Evolutionary conservation across 2,113 vertebrate species (phyloP).

Genomic region (Gadus macrocephalus): DNA sequence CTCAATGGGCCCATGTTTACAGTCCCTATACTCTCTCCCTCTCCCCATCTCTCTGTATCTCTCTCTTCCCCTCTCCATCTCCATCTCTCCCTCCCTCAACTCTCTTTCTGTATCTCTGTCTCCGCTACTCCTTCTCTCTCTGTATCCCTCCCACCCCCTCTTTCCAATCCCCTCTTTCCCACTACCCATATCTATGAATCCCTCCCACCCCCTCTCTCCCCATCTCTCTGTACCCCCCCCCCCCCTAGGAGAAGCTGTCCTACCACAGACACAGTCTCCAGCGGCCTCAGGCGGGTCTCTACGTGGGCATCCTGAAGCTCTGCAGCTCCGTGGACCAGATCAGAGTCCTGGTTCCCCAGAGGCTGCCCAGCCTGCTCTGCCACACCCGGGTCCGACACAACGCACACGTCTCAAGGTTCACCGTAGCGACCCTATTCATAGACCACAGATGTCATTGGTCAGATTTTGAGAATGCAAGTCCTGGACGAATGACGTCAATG

Average conservation of each 20-base stretch:
- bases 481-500: too few species aligned
- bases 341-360: slow-evolving; percentile 69
- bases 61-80: too few species aligned
- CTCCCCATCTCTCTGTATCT: too few species aligned
- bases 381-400: slow-evolving; percentile 69
- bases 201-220: neutral
- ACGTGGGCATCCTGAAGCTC: slow-evolving; percentile 74
- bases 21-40: too few species aligned
- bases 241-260: slow-evolving; percentile 65
- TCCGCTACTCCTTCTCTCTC: too few species aligned
- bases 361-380: slow-evolving; percentile 71
- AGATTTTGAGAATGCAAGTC: too few species aligned
- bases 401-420: slow-evolving; percentile 68
- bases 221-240: neutral
- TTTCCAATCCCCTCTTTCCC: too few species aligned
- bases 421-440: neutral
- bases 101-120: too few species aligned
- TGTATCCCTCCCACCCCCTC: too few species aligned
- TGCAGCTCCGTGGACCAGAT: slow-evolving; percentile 76
- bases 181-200: neutral
- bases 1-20: too few species aligned
- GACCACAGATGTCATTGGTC: too few species aligned
- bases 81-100: too few species aligned
- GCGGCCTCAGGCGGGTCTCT: slow-evolving; percentile 65
- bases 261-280: slow-evolving; percentile 70